Base-by-base conservation (phyloP, 2,797 vertebrate species). In the Gephyroberyx darwinii region DNA sequence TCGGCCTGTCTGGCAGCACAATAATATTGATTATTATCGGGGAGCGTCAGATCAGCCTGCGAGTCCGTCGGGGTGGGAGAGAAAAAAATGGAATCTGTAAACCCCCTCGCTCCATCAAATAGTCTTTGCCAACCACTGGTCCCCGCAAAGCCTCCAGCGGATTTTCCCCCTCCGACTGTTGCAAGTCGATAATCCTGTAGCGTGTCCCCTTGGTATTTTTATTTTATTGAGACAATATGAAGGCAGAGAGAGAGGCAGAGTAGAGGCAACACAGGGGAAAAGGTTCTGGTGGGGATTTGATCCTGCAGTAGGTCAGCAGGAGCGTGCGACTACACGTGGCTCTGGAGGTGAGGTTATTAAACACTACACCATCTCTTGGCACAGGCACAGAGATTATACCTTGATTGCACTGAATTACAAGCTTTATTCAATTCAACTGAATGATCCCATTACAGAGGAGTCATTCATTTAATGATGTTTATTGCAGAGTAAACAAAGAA, bases 401-500 rank as follows among this genome's bases (percentile, higher is more conserved):
- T 56, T 69, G 48, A 77, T 72, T 73, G 58, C 41, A 51, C 35
- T 60, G 61, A 74, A 71, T 81, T 80, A 70, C 57, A 73, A 37
- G 20, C 45, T 78, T 65, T 13, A 41, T 60, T 73, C 37, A 66
- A n/a, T 78, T 64, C 66, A 74, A 52, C 73, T 70, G 68, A 77
- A 75, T 69, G 43, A 71, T 74, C 43, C 60, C 39, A 80, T 83
- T 71, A 74, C 39, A 75, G 65, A 56, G 41, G 43, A 81, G 26
- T 55, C 76, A 65, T 75, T 78, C 62, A 74, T 67, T 17, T 10
- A 78, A 73, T 69, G 30, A 58, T 73, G 60, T 58, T 73, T 76
- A 76, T 47, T 52, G 66, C 55, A 64, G 65, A 65, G 61, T 71
- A 78, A 88, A 84, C 68, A 68, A 75, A 75, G 57, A 19, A 17